phyloP scores from a whole-genome alignment of 2,888 invertebrate genomes.

The Hirtodrosophila confusa region DNA sequence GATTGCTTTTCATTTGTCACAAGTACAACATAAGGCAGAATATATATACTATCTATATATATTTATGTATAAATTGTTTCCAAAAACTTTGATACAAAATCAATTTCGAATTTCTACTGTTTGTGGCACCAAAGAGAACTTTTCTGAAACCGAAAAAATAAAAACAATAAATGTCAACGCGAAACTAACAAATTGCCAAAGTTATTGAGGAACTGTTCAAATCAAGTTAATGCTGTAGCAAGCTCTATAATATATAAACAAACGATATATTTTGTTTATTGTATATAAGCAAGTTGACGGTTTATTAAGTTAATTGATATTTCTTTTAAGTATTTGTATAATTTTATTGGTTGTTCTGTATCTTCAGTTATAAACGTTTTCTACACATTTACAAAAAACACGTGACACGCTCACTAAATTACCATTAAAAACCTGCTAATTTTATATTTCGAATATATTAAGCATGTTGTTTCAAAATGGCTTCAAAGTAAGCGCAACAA shows the following conservation, averaged over 20 bases:
- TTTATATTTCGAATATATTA: conserved; percentile 61
- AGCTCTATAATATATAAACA: conserved; percentile 46
- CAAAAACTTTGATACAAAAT: conserved; percentile 28
- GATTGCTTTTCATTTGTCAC: conserved; percentile 21
- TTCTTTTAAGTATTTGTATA: conserved; percentile 25
- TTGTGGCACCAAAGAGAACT: conserved; percentile 89
- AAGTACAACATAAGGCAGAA: conserved; percentile 54
- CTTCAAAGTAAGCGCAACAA: conserved; percentile 71
- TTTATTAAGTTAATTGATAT: conserved; percentile 32
- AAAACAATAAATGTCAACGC: conserved; percentile 19
- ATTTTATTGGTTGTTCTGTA: conserved; percentile 22
- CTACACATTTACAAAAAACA: conserved; percentile 71
- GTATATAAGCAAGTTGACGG: conserved; percentile 49
- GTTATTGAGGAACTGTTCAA: conserved; percentile 32
- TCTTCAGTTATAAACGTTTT: conserved; percentile 26
- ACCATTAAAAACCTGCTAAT: conserved; percentile 55
- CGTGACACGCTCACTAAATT: conserved; percentile 75
- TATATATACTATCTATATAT: conserved; percentile 24
- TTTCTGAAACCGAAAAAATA: conserved; percentile 87
- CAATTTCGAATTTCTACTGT: conserved; percentile 82
- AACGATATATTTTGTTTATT: conserved; percentile 57
- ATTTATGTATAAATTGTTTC: conserved; percentile 46
- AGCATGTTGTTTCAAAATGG: conserved; percentile 73
- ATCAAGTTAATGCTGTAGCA: conserved; percentile 48
- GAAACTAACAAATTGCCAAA: conserved; percentile 26